phyloP scores from a whole-genome alignment of 1,140 invertebrate genomes.

The Metopolophium dirhodum region DNA sequence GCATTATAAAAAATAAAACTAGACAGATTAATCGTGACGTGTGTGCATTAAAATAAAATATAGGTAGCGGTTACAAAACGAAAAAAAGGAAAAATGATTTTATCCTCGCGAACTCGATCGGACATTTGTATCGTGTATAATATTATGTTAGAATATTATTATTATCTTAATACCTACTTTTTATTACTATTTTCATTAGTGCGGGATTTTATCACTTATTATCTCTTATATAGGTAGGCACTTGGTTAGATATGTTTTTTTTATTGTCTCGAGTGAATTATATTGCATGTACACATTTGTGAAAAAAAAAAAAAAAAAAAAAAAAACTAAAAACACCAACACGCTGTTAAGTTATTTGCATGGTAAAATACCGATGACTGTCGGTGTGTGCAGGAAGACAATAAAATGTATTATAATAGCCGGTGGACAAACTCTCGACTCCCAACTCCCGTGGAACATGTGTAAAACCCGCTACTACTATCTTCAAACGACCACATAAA shows the following conservation, averaged over 20 bases:
- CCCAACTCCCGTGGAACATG: slow-evolving; percentile 49
- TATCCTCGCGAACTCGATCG: background rate
- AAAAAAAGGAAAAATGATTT: background rate
- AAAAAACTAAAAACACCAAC: slow-evolving; percentile 37
- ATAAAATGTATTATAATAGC: slow-evolving; percentile 51
- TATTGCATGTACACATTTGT: slow-evolving; percentile 17
- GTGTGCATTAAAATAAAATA: background rate
- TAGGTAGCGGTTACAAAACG: background rate
- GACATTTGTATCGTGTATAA: background rate
- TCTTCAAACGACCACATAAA: slow-evolving; percentile 55
- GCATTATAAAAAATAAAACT: no score
- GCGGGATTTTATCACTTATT: slow-evolving; percentile 21
- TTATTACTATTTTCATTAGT: slow-evolving; percentile 16
- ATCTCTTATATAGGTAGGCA: background rate
- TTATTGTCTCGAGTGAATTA: slow-evolving; percentile 48
- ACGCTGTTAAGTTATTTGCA: slow-evolving; percentile 55
- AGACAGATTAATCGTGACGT: background rate
- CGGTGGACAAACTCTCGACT: slow-evolving; percentile 45
- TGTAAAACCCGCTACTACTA: slow-evolving; percentile 55
- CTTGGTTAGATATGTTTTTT: slow-evolving; percentile 22
- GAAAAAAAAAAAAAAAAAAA: slow-evolving; percentile 29
- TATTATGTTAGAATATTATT: slow-evolving; percentile 18
- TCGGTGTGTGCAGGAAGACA: slow-evolving; percentile 45
- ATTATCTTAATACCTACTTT: slow-evolving; percentile 12
- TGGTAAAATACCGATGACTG: slow-evolving; percentile 49